phyloP scores from a whole-genome alignment of 2,888 invertebrate genomes.

The Agrochola lychnidis region DNA sequence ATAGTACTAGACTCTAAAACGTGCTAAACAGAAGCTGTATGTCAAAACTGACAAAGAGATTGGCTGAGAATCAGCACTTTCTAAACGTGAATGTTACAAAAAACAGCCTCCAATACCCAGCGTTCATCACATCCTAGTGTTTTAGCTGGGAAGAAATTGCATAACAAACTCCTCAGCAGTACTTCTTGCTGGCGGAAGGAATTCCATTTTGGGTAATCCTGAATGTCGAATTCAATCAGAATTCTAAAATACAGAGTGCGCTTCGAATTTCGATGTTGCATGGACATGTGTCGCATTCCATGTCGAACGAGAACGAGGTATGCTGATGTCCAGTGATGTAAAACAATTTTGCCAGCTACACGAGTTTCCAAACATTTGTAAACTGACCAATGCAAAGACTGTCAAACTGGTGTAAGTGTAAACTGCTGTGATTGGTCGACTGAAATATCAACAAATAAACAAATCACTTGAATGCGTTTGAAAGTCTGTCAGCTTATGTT shows the following conservation, averaged over 20 bases:
- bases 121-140: background rate
- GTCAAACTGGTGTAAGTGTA: background rate
- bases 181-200: background rate
- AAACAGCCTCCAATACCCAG: background rate
- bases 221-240: background rate
- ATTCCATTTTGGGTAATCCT: background rate
- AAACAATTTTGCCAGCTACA: background rate
- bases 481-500: background rate
- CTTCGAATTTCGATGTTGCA: background rate
- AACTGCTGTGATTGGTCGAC: background rate
- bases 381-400: background rate
- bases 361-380: background rate
- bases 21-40: background rate
- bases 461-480: background rate
- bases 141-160: background rate
- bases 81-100: background rate
- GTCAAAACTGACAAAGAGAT: background rate
- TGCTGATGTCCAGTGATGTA: constrained; percentile 2
- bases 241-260: background rate
- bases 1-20: background rate
- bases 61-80: background rate
- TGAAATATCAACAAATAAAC: background rate
- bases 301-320: background rate
- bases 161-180: background rate
- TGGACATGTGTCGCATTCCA: background rate